Evolutionary conservation across 2,797 vertebrate species (phyloP).

Genomic region (Percopsis omiscomaycus): DNA sequence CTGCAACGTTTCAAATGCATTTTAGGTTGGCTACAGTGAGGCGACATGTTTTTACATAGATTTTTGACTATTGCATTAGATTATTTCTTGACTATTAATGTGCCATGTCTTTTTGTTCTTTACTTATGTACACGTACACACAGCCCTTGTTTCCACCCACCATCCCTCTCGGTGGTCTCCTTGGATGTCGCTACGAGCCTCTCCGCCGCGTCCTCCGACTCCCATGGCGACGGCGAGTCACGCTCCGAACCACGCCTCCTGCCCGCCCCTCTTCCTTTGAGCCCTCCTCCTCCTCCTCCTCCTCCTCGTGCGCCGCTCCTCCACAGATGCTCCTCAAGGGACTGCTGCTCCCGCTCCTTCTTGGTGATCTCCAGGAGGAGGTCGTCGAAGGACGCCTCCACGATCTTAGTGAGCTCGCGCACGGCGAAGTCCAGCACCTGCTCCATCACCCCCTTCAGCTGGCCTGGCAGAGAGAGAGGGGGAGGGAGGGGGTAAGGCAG

Average conservation of each 20-base stretch:
- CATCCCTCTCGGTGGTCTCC: conserved; percentile 11
- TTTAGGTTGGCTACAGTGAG: too few species aligned
- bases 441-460: conserved; percentile 79
- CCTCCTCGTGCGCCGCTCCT: conserved; percentile 7
- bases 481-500: neutral
- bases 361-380: conserved; percentile 78
- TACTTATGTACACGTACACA: neutral
- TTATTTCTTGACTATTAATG: too few species aligned
- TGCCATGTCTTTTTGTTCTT: neutral
- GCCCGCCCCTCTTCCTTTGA: neutral
- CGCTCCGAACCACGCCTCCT: conserved; percentile 54
- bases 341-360: conserved; percentile 72
- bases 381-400: conserved; percentile 80
- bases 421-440: conserved; percentile 76
- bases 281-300: conserved; percentile 7
- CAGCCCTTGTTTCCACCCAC: conserved; percentile 37
- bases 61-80: too few species aligned
- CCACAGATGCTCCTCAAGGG: conserved; percentile 61
- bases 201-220: conserved; percentile 59
- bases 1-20: too few species aligned
- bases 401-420: conserved; percentile 77
- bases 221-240: conserved; percentile 59
- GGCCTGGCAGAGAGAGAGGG: conserved; percentile 58
- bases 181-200: conserved; percentile 38
- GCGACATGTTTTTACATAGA: too few species aligned